These are phyloP conservation scores for Gallinago undulata DNA, from an alignment of 2,113 vertebrate genomes.

Conservation along the genomic window DNA sequence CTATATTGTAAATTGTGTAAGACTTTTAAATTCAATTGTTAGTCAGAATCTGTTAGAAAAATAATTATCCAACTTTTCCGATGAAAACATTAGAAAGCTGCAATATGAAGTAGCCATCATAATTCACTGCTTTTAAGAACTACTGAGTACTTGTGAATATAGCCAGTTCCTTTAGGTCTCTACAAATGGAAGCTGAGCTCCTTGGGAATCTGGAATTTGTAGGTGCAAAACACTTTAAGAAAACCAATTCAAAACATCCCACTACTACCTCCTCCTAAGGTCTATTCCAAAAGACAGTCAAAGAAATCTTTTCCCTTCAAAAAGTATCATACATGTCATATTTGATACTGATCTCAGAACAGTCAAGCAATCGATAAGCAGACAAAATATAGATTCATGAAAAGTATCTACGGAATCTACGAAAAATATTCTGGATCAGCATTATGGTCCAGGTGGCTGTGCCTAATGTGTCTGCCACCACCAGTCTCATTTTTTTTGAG, in stretches of 20 bases:
- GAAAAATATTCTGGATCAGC: background rate
- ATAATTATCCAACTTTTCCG: background rate
- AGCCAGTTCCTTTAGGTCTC: background rate
- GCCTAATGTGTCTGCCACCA: background rate
- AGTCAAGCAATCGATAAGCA: background rate
- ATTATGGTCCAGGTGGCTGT: background rate
- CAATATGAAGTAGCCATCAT: background rate
- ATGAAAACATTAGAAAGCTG: background rate
- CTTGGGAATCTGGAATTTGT: background rate
- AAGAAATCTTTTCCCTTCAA: background rate
- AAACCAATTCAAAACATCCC: background rate
- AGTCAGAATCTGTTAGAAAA: background rate
- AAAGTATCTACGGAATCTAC: background rate
- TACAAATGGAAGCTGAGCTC: background rate
- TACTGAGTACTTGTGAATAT: background rate
- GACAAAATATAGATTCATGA: background rate
- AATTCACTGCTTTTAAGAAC: background rate
- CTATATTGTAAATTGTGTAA: background rate
- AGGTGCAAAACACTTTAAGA: background rate
- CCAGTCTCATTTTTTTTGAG: background rate
- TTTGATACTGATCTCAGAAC: background rate
- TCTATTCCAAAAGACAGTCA: background rate
- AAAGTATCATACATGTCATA: background rate
- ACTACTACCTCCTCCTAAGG: background rate
- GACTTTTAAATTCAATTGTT: background rate